A percentile compares a stretch with the other conserved stretches of the same genome.
Evolutionary conservation across 2,888 invertebrate species (phyloP).

Genomic region (Axea sp.): DNA sequence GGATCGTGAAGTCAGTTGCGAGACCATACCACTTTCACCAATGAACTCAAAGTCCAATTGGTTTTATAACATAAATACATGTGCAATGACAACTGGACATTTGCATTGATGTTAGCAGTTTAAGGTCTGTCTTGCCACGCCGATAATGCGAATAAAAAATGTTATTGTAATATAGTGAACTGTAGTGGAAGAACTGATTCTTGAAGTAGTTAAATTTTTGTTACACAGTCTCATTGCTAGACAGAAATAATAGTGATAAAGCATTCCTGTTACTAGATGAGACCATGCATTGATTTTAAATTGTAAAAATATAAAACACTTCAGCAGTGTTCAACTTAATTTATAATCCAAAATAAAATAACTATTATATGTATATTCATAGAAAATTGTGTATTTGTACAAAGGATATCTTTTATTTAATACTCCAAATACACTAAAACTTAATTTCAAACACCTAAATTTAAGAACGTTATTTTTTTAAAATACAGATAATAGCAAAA

Average conservation of each 20-base stretch:
- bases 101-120: slow-evolving; percentile 78
- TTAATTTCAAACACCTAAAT: no score
- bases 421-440: no score
- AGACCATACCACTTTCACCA: slow-evolving; percentile 78
- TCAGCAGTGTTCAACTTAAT: no score
- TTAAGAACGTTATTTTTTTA: neutral
- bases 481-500: no score
- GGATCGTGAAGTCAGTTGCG: slow-evolving; percentile 70
- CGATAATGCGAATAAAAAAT: slow-evolving; percentile 34
- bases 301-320: no score
- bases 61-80: slow-evolving; percentile 68
- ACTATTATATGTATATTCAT: no score
- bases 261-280: slow-evolving; percentile 74
- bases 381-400: no score
- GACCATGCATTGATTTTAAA: slow-evolving; percentile 52
- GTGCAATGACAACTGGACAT: slow-evolving; percentile 78
- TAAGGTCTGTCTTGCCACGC: slow-evolving; percentile 67
- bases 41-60: slow-evolving; percentile 78
- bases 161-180: slow-evolving; percentile 18
- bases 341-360: no score
- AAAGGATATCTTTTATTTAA: no score
- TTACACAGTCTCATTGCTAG: slow-evolving; percentile 69
- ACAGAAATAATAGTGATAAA: slow-evolving; percentile 74
- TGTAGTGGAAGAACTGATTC: slow-evolving; percentile 13
- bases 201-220: slow-evolving; percentile 50